Conservation (phyloP, 2,113 vertebrate genomes). For the Vanacampus margaritifer region DNA sequence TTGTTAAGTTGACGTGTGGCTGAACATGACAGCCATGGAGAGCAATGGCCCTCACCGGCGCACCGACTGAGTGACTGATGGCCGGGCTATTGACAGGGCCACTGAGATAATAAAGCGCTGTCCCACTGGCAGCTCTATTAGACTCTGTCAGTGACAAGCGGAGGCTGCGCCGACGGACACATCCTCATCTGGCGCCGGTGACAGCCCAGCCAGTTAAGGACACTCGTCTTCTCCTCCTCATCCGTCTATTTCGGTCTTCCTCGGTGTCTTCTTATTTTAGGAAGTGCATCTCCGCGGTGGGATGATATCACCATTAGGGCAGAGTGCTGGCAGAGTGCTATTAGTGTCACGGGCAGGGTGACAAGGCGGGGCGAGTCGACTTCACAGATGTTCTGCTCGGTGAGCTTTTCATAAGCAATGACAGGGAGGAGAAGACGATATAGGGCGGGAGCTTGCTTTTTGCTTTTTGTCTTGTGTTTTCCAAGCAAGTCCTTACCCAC, state of each 20-base stretch:
- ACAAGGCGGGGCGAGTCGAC: constrained; percentile 50
- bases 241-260: constrained; percentile 57
- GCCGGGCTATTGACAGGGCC: constrained; percentile 71
- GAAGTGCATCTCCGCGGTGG: constrained; percentile 34
- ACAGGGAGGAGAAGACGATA: constrained; percentile 41
- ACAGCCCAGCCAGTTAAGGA: constrained; percentile 65
- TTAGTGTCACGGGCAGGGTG: constrained; percentile 68
- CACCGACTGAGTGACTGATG: constrained; percentile 58
- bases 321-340: constrained; percentile 64
- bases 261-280: constrained; percentile 54
- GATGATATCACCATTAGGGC: constrained; percentile 65
- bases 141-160: constrained; percentile 70
- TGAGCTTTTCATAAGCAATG: constrained; percentile 52
- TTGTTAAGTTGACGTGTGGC: constrained; percentile 63
- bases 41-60: constrained; percentile 39
- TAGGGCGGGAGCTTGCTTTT: not conserved
- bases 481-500: no score
- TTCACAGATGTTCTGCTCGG: constrained; percentile 64
- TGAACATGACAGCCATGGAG: constrained; percentile 47
- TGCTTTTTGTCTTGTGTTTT: not conserved
- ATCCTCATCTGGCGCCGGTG: constrained; percentile 53
- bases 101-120: constrained; percentile 74
- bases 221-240: constrained; percentile 61
- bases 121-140: constrained; percentile 74
- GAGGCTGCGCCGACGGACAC: constrained; percentile 48